Evolutionary conservation across 2,113 vertebrate species (phyloP).

Genomic region (Vidua macroura): DNA sequence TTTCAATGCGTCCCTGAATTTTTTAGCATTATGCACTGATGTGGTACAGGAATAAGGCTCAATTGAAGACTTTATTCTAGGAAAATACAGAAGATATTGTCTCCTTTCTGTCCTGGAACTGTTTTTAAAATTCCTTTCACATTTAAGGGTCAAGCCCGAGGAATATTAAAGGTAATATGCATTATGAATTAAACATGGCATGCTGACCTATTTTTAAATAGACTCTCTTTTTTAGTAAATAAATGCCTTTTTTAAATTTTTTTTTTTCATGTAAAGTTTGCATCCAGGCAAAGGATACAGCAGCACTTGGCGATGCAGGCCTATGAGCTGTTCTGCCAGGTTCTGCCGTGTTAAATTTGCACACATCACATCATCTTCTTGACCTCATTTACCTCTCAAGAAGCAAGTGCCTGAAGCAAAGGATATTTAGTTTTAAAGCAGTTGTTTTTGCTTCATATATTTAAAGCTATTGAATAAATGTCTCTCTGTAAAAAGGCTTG

Average conservation of each 20-base stretch:
- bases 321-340: not conserved
- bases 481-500: not conserved
- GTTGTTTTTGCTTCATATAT: not conserved
- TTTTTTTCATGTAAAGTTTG: not conserved
- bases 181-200: not conserved
- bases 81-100: not conserved
- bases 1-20: not conserved
- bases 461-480: not conserved
- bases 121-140: not conserved
- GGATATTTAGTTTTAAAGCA: not conserved
- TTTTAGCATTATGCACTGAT: not conserved
- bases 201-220: not conserved
- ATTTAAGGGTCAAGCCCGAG: not conserved
- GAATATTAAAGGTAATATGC: not conserved
- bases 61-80: not conserved
- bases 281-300: not conserved
- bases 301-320: not conserved
- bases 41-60: not conserved
- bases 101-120: not conserved
- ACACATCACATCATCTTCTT: not conserved
- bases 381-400: constrained; percentile 28
- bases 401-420: not conserved
- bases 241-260: not conserved
- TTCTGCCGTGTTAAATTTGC: not conserved
- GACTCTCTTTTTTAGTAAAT: not conserved